Evolutionary conservation across 1,140 invertebrate species (phyloP).

Genomic region (Caligus rogercresseyi): DNA sequence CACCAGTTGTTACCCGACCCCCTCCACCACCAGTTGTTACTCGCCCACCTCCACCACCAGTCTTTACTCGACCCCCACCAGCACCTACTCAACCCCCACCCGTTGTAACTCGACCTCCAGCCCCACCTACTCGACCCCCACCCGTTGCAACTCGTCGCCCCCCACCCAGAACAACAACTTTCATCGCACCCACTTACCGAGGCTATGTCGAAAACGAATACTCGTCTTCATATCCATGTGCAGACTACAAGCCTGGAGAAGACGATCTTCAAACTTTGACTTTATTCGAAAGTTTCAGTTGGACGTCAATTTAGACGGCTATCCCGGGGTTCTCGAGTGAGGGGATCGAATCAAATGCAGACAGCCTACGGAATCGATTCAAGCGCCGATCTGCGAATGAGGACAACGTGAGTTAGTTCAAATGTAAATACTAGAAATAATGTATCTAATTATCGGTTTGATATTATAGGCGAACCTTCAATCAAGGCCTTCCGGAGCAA

Average conservation of each 20-base stretch:
- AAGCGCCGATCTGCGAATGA: slow-evolving; percentile 46
- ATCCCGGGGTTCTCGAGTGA: slow-evolving; percentile 46
- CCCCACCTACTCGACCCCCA: background rate
- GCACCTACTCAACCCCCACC: background rate
- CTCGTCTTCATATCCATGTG: slow-evolving; percentile 34
- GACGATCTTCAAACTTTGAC: slow-evolving; percentile 56
- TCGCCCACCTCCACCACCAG: background rate
- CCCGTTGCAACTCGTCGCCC: background rate
- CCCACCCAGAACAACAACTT: background rate
- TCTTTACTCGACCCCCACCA: background rate
- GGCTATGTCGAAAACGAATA: background rate
- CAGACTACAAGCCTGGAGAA: slow-evolving; percentile 44
- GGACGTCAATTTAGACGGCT: slow-evolving; percentile 40
- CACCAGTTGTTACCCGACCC: background rate
- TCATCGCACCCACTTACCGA: background rate
- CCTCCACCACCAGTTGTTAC: slow-evolving; percentile 1
- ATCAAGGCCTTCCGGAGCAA: slow-evolving; percentile 45
- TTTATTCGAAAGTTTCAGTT: slow-evolving; percentile 53
- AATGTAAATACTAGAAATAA: background rate
- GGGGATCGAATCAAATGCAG: slow-evolving; percentile 51
- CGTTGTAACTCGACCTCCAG: background rate
- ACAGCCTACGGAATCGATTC: slow-evolving; percentile 52
- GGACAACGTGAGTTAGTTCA: slow-evolving; percentile 40
- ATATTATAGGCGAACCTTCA: slow-evolving; percentile 41
- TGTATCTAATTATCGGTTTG: slow-evolving; percentile 6